Conservation (phyloP, 2,888 invertebrate genomes). For the Rambutsinella grinnellia region DNA sequence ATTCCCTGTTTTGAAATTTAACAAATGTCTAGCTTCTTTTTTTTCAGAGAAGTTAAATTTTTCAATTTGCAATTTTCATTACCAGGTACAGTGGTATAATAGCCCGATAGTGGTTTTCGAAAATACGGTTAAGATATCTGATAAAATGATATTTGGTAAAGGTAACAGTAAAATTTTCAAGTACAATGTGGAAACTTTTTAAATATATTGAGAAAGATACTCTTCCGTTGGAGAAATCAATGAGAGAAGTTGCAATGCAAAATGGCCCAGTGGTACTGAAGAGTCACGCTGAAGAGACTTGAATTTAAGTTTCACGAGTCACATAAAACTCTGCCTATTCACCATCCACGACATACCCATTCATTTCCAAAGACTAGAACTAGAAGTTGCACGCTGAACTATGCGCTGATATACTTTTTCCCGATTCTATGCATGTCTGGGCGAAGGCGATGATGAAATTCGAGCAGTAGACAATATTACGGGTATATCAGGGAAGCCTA, state of each 20-base stretch:
- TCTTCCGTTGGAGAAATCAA: too few relatives aligned
- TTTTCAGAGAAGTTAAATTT: neutral
- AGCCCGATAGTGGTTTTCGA: slow-evolving; percentile 8
- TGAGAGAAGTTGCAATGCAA: slow-evolving; percentile 33
- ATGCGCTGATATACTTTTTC: too few relatives aligned
- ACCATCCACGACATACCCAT: too few relatives aligned
- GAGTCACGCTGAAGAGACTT: slow-evolving; percentile 46
- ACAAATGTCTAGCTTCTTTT: neutral
- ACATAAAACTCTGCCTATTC: neutral
- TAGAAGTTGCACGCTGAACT: too few relatives aligned
- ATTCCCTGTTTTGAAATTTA: slow-evolving; percentile 31
- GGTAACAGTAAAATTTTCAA: neutral
- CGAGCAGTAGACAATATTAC: too few relatives aligned
- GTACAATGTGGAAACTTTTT: neutral
- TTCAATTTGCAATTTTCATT: slow-evolving; percentile 16
- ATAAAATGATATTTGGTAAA: too few relatives aligned
- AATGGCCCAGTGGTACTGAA: slow-evolving; percentile 47
- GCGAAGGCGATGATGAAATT: too few relatives aligned
- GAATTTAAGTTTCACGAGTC: slow-evolving; percentile 34
- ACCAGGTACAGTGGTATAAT: slow-evolving; percentile 26
- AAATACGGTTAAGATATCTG: too few relatives aligned
- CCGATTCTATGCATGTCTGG: too few relatives aligned
- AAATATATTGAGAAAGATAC: too few relatives aligned
- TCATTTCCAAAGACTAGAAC: too few relatives aligned
- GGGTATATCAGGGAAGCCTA: too few relatives aligned